phyloP scores from a whole-genome alignment of 1,140 invertebrate species.

The Hermatobates lingyangjiaoensis region DNA sequence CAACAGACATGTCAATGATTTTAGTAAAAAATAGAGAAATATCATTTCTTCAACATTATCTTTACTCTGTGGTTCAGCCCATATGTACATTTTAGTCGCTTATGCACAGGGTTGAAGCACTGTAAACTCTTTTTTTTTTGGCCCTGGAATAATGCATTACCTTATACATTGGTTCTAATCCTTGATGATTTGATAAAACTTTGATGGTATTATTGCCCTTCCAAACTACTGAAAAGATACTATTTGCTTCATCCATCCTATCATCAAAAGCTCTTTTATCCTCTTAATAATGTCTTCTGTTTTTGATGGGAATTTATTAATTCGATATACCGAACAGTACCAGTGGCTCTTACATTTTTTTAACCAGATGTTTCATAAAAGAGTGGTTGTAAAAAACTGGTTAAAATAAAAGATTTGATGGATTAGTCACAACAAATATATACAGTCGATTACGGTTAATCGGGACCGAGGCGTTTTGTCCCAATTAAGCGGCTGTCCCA shows the following conservation, averaged over 20 bases:
- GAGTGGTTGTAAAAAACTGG: slow-evolving; percentile 19
- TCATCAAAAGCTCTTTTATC: background rate
- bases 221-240: slow-evolving; percentile 8
- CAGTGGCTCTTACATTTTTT: slow-evolving; percentile 2
- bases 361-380: background rate
- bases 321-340: slow-evolving; percentile 2
- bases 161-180: slow-evolving; percentile 7
- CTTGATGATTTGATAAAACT: slow-evolving; percentile 12
- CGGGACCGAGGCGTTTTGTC: too few species aligned
- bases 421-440: background rate
- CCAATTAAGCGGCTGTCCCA: too few species aligned
- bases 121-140: slow-evolving; percentile 9
- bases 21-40: slow-evolving; percentile 13
- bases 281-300: background rate
- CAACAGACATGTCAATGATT: slow-evolving; percentile 10
- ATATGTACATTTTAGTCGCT: slow-evolving; percentile 10
- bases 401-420: slow-evolving; percentile 13
- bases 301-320: slow-evolving; percentile 4
- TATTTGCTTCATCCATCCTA: slow-evolving; percentile 1
- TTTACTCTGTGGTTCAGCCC: slow-evolving; percentile 8
- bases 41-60: slow-evolving; percentile 13
- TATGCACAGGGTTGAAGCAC: slow-evolving; percentile 11
- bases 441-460: slow-evolving; percentile 5
- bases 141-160: slow-evolving; percentile 12
- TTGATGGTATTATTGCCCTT: slow-evolving; percentile 14